These are phyloP conservation scores for Heterohyrax brucei DNA, from an alignment of 2,797 vertebrate genomes.

Conservation along the genomic window DNA sequence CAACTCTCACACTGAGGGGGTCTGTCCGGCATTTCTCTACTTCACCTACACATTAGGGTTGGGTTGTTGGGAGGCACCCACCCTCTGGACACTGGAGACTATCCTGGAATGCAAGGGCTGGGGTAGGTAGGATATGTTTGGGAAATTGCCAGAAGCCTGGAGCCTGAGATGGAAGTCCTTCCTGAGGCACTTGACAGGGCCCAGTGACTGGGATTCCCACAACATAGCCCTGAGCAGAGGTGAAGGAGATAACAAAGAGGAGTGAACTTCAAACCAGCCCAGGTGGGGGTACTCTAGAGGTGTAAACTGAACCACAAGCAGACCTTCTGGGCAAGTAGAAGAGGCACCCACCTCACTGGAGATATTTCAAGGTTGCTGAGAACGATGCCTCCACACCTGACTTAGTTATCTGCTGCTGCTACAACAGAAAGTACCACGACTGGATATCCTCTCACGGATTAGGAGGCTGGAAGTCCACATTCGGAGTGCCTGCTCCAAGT, in stretches of 20 bases:
- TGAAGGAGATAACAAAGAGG: neutral
- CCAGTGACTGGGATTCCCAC: neutral
- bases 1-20: neutral
- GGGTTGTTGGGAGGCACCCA: neutral
- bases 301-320: neutral
- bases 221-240: neutral
- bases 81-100: neutral
- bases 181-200: accelerated
- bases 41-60: neutral
- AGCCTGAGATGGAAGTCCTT: neutral
- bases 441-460: no score
- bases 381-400: no score
- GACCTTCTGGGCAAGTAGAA: neutral
- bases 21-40: neutral
- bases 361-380: accelerated
- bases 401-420: no score
- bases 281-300: neutral
- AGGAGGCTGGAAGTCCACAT: no score
- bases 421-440: no score
- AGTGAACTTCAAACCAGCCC: neutral
- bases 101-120: neutral
- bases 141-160: neutral
- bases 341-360: neutral
- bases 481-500: no score
- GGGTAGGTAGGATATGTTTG: neutral